phyloP scores from a whole-genome alignment of 30 jellyfish, hydroid and myxozoan species.

The Pseudorhiza aurosa region DNA sequence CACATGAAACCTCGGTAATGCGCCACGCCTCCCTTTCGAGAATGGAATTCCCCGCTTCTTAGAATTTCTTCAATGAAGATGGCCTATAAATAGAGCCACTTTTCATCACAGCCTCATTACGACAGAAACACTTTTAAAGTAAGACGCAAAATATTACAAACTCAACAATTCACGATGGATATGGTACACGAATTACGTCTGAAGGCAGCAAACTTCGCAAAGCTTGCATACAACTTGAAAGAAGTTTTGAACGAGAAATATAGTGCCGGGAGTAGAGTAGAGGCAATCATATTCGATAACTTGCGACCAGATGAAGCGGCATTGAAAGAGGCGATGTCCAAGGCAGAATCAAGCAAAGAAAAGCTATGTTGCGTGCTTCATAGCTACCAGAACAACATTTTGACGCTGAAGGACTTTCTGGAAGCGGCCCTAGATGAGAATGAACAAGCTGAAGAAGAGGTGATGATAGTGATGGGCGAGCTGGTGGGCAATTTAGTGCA shows the following conservation, averaged over 20 bases:
- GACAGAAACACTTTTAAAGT: too few species aligned
- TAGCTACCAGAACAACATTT: background rate
- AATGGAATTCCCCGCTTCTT: too few species aligned
- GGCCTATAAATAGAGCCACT: too few species aligned
- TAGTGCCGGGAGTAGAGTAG: background rate
- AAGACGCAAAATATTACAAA: too few species aligned
- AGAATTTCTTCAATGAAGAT: too few species aligned
- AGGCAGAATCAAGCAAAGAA: background rate
- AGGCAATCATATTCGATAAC: background rate
- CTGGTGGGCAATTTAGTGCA: background rate
- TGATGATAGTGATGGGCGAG: background rate
- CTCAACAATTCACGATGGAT: background rate
- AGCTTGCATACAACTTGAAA: slow-evolving; percentile 81
- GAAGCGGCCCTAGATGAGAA: background rate
- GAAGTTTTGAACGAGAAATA: background rate
- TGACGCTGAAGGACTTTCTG: slow-evolving; percentile 12
- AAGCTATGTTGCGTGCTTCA: background rate
- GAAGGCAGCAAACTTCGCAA: slow-evolving; percentile 63
- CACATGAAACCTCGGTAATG: too few species aligned
- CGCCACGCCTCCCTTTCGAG: too few species aligned
- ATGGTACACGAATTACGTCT: background rate
- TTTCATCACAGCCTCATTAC: too few species aligned
- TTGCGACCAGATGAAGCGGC: background rate
- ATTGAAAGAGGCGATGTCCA: background rate
- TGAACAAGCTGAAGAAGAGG: background rate